Evolutionary conservation across 92 coral and sea anemone species (phyloP), one percentile per base, ranked within the genome.

Genomic region (Epizoanthus scotinus): DNA sequence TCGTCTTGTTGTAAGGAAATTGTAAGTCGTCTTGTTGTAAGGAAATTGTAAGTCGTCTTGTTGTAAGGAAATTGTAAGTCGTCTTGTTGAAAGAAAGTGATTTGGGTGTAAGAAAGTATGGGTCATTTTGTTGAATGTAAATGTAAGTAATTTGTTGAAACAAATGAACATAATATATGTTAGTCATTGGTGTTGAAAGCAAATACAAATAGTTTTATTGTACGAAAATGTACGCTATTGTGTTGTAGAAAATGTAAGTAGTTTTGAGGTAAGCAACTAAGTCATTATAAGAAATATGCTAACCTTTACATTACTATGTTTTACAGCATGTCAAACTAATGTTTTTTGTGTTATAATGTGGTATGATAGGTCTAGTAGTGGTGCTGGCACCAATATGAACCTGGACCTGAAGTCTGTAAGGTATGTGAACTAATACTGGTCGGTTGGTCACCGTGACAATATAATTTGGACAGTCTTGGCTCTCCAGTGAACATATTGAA

Each of bases 341-440:
- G n/a, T 2, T 67, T 67, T 2, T n/a, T n/a, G n/a, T n/a, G n/a
- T n/a, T n/a, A n/a, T n/a, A n/a, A n/a, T 25, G 38, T 6, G 17
- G 20, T 71, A 25, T 40, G 31, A 1, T 17, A 78, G 83, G 70
- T 78, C 72, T 50, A 78, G 71, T 71, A 62, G 72, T 18, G 61
- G n/a, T 62, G 85, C 86, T 28, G 82, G 84, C 13, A 59, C 93
- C 52, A 92, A 90, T 42, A 70, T 94, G 75, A 94, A 92, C 82
- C 77, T 94, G 67, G 97, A 94, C 69, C 86, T 93, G 22, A 94
- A 94, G 79, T 88, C 98, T 66, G 93, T 94, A 57, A 89, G 98
- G 98, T 94, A 88, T 67, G 54, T 8, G 8, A 21, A 70, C 5
- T 27, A 31, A 3, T 25, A 18, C 31, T 47, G 52, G 52, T 47